Evolutionary conservation across 2,113 vertebrate species (phyloP), one percentile per base, ranked within the genome.

Genomic region (Caloenas nicobarica): DNA sequence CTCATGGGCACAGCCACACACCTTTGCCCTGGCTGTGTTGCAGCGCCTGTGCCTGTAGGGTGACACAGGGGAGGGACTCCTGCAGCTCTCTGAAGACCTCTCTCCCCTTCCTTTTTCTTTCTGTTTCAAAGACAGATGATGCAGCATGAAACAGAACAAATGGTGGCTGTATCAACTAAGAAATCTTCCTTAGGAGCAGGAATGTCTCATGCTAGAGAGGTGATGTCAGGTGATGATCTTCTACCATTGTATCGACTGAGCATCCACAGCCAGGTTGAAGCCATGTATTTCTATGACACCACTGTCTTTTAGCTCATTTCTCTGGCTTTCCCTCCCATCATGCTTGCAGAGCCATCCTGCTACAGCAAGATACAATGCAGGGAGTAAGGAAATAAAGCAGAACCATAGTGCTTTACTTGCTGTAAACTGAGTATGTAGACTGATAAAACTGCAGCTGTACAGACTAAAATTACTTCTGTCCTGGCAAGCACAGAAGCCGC

Each of bases 381-480:
- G 46, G 86, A 92, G 62, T 76, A 68, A 74, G 57, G 76, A 72
- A 77, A 77, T 51, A 77, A 58, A 42, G 86, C 88, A 95, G 90
- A 93, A 80, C 56, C 79, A 51, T 22, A 86, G 61, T 92, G 65
- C 76, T 94, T 96, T 96, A 84, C 83, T 87, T 95, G 61, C 77
- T 93, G 36, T 68, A 85, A 93, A 72, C 51, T 94, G 71, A 34
- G 69, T 91, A 82, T 92, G 62, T 89, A 69, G 66, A 62, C 51
- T 92, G 88, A 89, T 94, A 93, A 76, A 83, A 81, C 16, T 84
- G 56, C 16, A 64, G 38, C 72, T 92, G 57, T 95, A 88, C 79
- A 92, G 94, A 93, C 81, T 94, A 89, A 91, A 89, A 91, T 89
- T 89, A 82, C 24, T 40, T 31, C 77, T 94, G 91, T 93, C 93